A percentile compares a stretch with the other conserved stretches of the same genome.
These are phyloP conservation scores for Scopus umbretta DNA, from an alignment of 2,113 vertebrate species.

Conservation along the genomic window DNA sequence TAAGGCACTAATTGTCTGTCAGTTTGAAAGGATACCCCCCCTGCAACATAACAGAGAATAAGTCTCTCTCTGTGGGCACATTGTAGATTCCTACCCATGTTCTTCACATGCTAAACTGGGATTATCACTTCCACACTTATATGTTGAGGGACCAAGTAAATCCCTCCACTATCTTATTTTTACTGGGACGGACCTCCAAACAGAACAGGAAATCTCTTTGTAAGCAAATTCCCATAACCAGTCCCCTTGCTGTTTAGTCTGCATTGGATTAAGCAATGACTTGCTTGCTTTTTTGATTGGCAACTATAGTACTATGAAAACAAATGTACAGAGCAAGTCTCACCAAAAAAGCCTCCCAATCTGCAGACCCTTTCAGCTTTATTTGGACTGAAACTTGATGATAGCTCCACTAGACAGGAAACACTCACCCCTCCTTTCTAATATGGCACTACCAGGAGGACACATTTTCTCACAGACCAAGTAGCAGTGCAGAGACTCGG, in stretches of 20 bases:
- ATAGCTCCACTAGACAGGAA: constrained; percentile 66
- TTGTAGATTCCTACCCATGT: neutral
- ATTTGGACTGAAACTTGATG: constrained; percentile 73
- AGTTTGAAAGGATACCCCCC: neutral
- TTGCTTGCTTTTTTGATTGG: constrained; percentile 72
- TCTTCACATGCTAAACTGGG: neutral
- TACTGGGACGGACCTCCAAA: constrained; percentile 57
- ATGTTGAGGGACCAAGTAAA: neutral
- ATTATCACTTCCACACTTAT: neutral
- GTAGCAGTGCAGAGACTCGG: neutral
- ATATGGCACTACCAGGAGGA: constrained; percentile 31
- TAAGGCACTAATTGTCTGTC: neutral
- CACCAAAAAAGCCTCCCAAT: constrained; percentile 47
- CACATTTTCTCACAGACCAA: constrained; percentile 66
- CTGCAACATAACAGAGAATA: neutral
- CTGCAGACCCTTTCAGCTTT: constrained; percentile 61
- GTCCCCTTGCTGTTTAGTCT: constrained; percentile 77
- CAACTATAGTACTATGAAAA: constrained; percentile 69
- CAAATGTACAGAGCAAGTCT: constrained; percentile 65
- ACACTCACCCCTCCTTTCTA: constrained; percentile 32
- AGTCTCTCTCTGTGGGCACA: neutral
- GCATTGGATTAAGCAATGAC: constrained; percentile 48
- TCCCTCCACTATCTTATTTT: constrained; percentile 30
- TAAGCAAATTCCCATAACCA: constrained; percentile 70
- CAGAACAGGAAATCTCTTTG: constrained; percentile 71